Conservation (phyloP, 2,797 vertebrate genomes). For the Poecilia picta region DNA sequence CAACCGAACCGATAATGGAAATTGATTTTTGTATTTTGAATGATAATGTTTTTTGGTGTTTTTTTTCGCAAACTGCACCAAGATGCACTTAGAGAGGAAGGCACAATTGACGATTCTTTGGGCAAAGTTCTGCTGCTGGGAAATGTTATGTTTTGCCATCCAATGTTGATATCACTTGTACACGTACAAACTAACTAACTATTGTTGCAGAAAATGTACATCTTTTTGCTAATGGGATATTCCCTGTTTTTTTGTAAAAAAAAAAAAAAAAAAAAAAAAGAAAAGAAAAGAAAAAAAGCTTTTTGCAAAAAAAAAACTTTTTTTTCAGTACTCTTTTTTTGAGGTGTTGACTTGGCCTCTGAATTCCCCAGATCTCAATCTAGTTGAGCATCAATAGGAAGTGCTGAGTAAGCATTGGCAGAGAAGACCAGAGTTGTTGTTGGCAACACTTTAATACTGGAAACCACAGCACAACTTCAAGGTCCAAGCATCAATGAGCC, state of each 20-base stretch:
- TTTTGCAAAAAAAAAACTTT: no score
- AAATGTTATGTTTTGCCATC: background rate
- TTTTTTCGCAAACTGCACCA: background rate
- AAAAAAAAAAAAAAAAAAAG: no score
- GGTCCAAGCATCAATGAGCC: background rate
- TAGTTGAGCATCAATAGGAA: background rate
- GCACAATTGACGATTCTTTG: background rate
- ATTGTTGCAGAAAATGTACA: background rate
- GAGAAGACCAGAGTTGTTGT: background rate
- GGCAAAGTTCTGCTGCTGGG: background rate
- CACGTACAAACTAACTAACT: background rate
- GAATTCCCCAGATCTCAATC: background rate
- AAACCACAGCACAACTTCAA: background rate
- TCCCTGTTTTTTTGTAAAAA: no score
- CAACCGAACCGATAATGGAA: background rate
- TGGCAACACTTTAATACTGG: background rate
- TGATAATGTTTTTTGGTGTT: background rate
- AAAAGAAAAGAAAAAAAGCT: no score
- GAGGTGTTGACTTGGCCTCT: background rate
- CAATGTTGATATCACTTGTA: background rate
- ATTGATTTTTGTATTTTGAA: background rate
- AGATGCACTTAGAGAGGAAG: background rate
- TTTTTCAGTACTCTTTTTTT: background rate
- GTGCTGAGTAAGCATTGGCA: background rate
- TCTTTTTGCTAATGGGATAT: background rate